phyloP scores from a whole-genome alignment of 2,888 invertebrate species.

The Chymomyza procnemis region DNA sequence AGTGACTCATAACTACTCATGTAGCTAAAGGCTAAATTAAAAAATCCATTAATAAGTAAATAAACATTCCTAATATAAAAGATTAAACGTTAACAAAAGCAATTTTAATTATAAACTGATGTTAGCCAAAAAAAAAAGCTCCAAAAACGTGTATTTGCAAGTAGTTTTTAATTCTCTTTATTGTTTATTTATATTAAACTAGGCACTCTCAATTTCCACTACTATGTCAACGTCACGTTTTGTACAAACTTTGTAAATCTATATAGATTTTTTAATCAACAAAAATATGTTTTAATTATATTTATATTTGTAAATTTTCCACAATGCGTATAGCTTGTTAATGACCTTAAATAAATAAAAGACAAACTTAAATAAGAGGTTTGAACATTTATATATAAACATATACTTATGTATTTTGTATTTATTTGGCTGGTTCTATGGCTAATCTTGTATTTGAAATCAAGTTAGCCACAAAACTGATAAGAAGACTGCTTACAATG shows the following conservation, averaged over 20 bases:
- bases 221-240: background rate
- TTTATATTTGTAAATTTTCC: background rate
- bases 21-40: too few species aligned
- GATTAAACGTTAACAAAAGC: too few species aligned
- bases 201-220: background rate
- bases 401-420: background rate
- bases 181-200: too few species aligned
- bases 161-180: too few species aligned
- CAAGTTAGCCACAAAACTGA: conserved; percentile 4
- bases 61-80: too few species aligned
- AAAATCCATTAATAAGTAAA: too few species aligned
- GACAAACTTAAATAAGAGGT: background rate
- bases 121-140: too few species aligned
- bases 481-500: conserved; percentile 32
- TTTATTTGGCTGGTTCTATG: background rate
- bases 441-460: conserved; percentile 27
- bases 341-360: background rate
- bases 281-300: background rate
- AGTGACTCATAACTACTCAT: too few species aligned
- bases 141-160: too few species aligned
- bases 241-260: background rate
- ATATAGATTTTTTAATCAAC: background rate
- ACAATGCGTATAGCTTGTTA: background rate
- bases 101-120: too few species aligned
- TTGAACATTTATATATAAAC: background rate